These are phyloP conservation scores for Cairina moschata DNA, from an alignment of 2,113 vertebrate genomes.

Conservation along the genomic window DNA sequence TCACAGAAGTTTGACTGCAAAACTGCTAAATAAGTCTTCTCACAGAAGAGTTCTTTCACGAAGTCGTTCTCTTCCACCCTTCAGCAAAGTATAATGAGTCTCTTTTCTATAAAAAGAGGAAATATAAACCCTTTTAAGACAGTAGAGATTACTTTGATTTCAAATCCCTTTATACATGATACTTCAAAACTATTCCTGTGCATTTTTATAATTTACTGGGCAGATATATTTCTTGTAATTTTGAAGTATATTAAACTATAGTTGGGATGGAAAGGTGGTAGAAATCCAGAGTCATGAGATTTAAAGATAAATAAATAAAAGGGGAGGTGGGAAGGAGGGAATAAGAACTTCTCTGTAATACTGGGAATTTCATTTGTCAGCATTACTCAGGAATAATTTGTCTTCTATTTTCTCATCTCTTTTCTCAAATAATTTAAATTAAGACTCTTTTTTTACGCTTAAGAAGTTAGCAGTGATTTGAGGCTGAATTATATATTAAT, in stretches of 20 bases:
- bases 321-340: no score
- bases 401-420: background rate
- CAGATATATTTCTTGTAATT: background rate
- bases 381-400: background rate
- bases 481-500: background rate
- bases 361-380: background rate
- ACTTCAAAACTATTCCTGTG: background rate
- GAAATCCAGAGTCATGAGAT: background rate
- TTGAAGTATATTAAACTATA: background rate
- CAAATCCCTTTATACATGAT: constrained; percentile 16
- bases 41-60: background rate
- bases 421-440: background rate
- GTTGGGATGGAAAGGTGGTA: background rate
- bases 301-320: background rate
- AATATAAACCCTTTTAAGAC: constrained; percentile 8
- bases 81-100: constrained; percentile 31
- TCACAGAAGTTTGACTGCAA: background rate
- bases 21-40: background rate
- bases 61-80: background rate
- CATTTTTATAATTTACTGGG: background rate
- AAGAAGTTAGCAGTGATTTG: background rate
- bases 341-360: background rate
- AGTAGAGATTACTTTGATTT: constrained; percentile 50
- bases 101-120: constrained; percentile 40
- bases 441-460: background rate